phyloP scores from a whole-genome alignment of 2,888 invertebrate genomes.

The Pristionchus entomophagus region DNA sequence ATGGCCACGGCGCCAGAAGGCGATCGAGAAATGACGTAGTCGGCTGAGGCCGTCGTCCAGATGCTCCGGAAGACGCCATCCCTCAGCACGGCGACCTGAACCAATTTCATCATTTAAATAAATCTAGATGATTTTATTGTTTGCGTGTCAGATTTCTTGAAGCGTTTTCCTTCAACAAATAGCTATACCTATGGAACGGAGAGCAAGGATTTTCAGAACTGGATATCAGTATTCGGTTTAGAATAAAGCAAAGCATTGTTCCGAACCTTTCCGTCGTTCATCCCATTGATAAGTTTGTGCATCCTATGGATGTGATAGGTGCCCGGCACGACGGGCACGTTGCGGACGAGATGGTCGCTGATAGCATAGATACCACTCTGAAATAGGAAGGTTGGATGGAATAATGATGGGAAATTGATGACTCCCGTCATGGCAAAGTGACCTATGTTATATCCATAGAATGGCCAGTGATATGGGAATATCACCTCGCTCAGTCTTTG shows the following conservation, averaged over 20 bases:
- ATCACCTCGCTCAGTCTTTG: not conserved
- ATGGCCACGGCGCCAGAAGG: not conserved
- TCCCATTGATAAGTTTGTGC: not conserved
- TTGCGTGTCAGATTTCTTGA: too few species aligned
- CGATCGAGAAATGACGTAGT: slow-evolving; percentile 1
- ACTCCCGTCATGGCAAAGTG: not conserved
- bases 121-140: too few species aligned
- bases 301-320: slow-evolving; percentile 61
- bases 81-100: not conserved
- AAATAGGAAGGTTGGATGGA: too few species aligned
- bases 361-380: slow-evolving; percentile 47
- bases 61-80: not conserved
- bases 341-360: slow-evolving; percentile 58
- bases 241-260: not conserved
- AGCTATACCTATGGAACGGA: too few species aligned
- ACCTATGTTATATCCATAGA: not conserved
- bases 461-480: too few species aligned
- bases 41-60: not conserved
- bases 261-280: not conserved
- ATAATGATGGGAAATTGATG: too few species aligned
- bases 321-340: slow-evolving; percentile 59
- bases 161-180: too few species aligned
- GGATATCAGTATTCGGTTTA: not conserved
- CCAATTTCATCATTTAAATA: too few species aligned
- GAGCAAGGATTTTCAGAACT: too few species aligned